These are phyloP conservation scores for Eilema griseolum DNA, from an alignment of 2,888 invertebrate genomes.

Conservation along the genomic window DNA sequence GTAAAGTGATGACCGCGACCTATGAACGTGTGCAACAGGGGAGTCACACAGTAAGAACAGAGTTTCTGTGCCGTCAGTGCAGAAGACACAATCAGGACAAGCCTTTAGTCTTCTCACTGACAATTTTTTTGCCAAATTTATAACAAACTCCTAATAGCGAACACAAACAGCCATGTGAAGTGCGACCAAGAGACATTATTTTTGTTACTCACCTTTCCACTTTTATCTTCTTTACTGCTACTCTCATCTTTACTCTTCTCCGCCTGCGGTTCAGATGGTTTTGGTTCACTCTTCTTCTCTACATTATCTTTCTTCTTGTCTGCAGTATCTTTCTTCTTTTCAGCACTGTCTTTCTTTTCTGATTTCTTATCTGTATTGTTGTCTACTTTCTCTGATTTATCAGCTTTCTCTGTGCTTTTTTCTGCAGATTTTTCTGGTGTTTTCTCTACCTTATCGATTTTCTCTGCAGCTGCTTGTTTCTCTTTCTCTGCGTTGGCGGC, in stretches of 20 bases:
- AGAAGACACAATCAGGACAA: too few species aligned
- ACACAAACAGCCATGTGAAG: too few species aligned
- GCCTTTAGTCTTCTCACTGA: too few species aligned
- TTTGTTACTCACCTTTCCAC: slow-evolving; percentile 61
- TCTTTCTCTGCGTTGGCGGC: slow-evolving; percentile 80
- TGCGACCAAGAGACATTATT: not conserved
- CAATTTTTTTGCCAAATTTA: too few species aligned
- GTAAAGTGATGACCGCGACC: too few species aligned
- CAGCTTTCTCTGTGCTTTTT: slow-evolving; percentile 48
- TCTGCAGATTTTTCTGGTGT: slow-evolving; percentile 50
- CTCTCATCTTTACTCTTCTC: slow-evolving; percentile 29
- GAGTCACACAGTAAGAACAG: too few species aligned
- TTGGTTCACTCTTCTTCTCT: slow-evolving; percentile 40
- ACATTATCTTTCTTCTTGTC: slow-evolving; percentile 49
- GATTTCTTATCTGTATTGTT: slow-evolving; percentile 52
- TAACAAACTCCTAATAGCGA: too few species aligned
- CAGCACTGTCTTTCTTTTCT: slow-evolving; percentile 47
- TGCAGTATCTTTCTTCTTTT: slow-evolving; percentile 38
- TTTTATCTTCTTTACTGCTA: slow-evolving; percentile 35
- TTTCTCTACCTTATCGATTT: slow-evolving; percentile 61
- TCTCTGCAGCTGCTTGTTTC: slow-evolving; percentile 69
- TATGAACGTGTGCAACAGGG: too few species aligned
- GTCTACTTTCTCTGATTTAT: slow-evolving; percentile 48
- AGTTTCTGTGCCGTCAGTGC: too few species aligned
- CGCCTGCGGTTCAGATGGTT: slow-evolving; percentile 4